Base-by-base conservation (phyloP, 2,888 invertebrate species). In the Mamestra brassicae region DNA sequence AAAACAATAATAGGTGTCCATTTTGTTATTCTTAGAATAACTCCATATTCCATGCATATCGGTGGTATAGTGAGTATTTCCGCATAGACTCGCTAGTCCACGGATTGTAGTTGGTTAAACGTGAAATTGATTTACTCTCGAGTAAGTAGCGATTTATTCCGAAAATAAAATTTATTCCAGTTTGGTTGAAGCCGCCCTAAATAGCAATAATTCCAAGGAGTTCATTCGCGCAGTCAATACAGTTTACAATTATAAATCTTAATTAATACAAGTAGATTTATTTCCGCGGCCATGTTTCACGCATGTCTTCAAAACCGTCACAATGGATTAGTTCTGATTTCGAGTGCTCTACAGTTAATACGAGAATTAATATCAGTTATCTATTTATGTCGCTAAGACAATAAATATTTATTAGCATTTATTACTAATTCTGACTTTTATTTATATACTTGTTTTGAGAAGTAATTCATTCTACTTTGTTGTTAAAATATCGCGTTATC, bases 291-390 rank as follows among this genome's bases (percentile, higher is more conserved):
- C 60, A 69, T 76, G 61, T 69, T 76, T 80, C 54, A 65, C 61
- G 76, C 68, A 10, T 68, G 72, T 65, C 54, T 68, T 58, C 15
- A 42, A 68, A 68, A n/a, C 67, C 57, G 47, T 77, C 68, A 58
- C 64, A 69, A 61, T 69, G 73, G 69, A 70, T 81, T 81, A 81
- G 38, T 63, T 69, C 61, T 66, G 68, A 77, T 77, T 71, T 71
- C 58, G 11, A 68, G 60, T 71, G 57, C 50, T 65, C n/a, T 60
- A 62, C 36, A 62, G 42, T 45, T 62, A 71, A 58, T 81, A 50
- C 61, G 17, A 36, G 38, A 69, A 78, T 63, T 74, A 78, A 81
- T 74, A 62, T 54, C 34, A 36, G 58, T 60, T 69, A 71, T 63
- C 58, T 63, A 66, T 71, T 66, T 10, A 57, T 75, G 81, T 69